Conservation (phyloP, 2,888 invertebrate species). For the Ceramica pisi region DNA sequence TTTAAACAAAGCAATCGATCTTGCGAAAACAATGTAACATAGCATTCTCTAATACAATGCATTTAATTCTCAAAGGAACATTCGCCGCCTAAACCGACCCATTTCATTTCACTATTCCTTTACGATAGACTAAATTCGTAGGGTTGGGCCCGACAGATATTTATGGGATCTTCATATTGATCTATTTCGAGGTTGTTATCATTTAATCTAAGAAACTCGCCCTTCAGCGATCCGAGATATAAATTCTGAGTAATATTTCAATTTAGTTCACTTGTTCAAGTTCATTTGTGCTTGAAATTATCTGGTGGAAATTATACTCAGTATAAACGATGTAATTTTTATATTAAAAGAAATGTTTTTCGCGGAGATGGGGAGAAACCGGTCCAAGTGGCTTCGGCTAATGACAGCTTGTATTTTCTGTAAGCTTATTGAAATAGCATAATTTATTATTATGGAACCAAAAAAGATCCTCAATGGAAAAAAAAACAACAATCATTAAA, state of each 20-base stretch:
- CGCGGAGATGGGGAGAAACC: too few relatives aligned
- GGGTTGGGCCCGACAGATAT: constrained; percentile 62
- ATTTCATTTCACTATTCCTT: constrained; percentile 63
- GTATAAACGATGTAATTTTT: background rate
- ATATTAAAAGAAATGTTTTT: constrained; percentile 1
- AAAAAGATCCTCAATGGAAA: too few relatives aligned
- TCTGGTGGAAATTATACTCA: constrained; percentile 2
- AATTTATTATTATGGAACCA: too few relatives aligned
- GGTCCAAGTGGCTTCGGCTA: too few relatives aligned
- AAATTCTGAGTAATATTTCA: constrained; percentile 25
- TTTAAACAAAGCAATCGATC: constrained; percentile 22
- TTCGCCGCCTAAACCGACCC: constrained; percentile 58
- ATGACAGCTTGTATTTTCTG: too few relatives aligned
- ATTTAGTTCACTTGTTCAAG: constrained; percentile 9
- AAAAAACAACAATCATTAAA: too few relatives aligned
- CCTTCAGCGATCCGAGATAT: constrained; percentile 23
- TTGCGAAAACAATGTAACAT: constrained; percentile 6
- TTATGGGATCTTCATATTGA: constrained; percentile 59
- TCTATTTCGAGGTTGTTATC: constrained; percentile 57
- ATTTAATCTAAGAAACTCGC: constrained; percentile 55
- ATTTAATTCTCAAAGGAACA: constrained; percentile 49
- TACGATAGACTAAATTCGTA: constrained; percentile 61
- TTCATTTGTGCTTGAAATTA: background rate
- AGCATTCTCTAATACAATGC: constrained; percentile 27
- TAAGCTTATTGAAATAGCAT: too few relatives aligned